Conservation (phyloP, 2,113 vertebrate genomes). For the Heterocephalus glaber region DNA sequence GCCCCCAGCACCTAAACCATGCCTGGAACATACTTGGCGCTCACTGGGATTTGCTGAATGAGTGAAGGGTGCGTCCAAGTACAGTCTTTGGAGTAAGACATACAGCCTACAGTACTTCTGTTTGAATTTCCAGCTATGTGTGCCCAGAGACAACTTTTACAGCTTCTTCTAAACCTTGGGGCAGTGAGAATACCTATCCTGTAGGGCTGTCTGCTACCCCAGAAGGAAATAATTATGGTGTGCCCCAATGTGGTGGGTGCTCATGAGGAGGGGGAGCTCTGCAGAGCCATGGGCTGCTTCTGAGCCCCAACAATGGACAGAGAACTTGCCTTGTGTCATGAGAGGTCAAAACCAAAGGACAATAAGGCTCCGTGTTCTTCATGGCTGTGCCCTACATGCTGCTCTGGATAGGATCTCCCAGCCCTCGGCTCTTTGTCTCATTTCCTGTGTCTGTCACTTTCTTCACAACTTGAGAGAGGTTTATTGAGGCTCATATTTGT, state of each 20-base stretch:
- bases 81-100: rapidly evolving
- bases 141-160: neutral
- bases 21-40: neutral
- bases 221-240: neutral
- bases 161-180: neutral
- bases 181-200: neutral
- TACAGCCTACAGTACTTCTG: rapidly evolving
- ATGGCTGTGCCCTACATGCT: neutral
- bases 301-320: neutral
- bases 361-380: neutral
- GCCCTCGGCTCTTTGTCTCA: neutral
- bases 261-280: neutral
- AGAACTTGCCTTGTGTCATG: neutral
- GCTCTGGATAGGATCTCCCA: neutral
- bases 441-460: neutral
- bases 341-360: neutral
- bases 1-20: neutral
- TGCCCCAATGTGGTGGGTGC: neutral
- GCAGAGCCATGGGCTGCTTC: neutral
- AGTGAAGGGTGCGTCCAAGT: neutral
- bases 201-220: neutral
- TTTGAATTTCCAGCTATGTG: neutral
- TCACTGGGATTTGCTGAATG: neutral
- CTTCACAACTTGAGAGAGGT: neutral
- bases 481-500: neutral